These are phyloP conservation scores for Macrostomum cliftonense DNA, from an alignment of 2,888 invertebrate species.

Conservation along the genomic window DNA sequence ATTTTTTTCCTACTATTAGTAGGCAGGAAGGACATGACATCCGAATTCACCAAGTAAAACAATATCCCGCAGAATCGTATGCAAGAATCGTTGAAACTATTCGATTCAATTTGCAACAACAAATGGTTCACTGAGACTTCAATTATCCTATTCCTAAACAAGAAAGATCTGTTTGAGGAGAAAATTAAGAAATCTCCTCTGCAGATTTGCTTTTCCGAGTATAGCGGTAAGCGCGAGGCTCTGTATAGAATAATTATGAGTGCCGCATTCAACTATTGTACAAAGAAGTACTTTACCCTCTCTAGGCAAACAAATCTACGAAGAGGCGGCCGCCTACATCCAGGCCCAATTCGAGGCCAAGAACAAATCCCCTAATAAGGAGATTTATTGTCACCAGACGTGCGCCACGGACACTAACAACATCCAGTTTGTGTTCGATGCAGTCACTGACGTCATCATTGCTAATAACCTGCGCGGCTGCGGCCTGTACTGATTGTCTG, in stretches of 20 bases:
- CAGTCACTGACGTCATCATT: slow-evolving; percentile 98
- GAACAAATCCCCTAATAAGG: slow-evolving; percentile 98
- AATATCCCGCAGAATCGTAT: slow-evolving; percentile 83
- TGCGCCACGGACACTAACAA: slow-evolving; percentile 99
- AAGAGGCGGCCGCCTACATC: slow-evolving; percentile 96
- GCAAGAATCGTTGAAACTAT: slow-evolving; percentile 97
- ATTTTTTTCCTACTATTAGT: no score
- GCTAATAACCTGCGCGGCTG: slow-evolving; percentile 98
- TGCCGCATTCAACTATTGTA: no score
- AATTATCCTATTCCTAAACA: slow-evolving; percentile 97
- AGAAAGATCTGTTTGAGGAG: slow-evolving; percentile 98
- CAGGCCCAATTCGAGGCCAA: slow-evolving; percentile 99
- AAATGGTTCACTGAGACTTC: slow-evolving; percentile 99
- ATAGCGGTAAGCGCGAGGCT: slow-evolving; percentile 67
- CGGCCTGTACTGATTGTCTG: slow-evolving; percentile 60
- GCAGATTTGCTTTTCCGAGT: slow-evolving; percentile 98
- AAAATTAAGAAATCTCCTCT: slow-evolving; percentile 98
- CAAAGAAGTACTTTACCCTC: no score
- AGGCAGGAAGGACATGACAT: no score
- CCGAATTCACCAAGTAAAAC: no score
- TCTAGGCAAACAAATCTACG: slow-evolving; percentile 63
- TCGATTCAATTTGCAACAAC: slow-evolving; percentile 99
- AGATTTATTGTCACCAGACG: slow-evolving; percentile 99
- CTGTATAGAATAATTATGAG: no score
- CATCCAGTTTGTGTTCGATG: slow-evolving; percentile 99